These are phyloP conservation scores for Echinops telfairi DNA, from an alignment of 2,113 vertebrate genomes.

Conservation along the genomic window DNA sequence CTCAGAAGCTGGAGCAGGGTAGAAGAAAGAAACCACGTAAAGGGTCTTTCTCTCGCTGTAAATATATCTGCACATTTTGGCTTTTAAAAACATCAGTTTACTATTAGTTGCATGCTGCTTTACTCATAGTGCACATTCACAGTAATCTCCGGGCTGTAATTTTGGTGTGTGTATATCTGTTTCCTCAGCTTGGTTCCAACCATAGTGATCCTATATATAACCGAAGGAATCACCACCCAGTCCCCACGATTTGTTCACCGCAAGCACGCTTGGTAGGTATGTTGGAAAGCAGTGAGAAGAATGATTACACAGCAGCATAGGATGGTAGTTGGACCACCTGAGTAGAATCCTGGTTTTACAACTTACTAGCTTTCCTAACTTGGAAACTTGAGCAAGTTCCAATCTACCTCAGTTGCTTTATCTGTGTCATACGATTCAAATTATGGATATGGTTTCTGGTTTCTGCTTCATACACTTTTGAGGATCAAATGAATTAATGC, in stretches of 20 bases:
- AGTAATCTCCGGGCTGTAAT: constrained; percentile 48
- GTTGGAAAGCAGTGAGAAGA: neutral
- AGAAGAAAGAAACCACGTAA: constrained; percentile 34
- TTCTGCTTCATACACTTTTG: neutral
- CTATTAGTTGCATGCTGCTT: neutral
- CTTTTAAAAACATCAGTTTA: constrained; percentile 34
- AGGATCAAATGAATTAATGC: constrained; percentile 3
- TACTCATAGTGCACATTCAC: constrained; percentile 34
- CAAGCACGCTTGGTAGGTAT: too few relatives aligned
- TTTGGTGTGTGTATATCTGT: neutral
- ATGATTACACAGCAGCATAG: neutral
- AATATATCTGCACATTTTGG: constrained; percentile 18
- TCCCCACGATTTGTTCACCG: too few relatives aligned
- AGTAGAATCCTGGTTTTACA: neutral
- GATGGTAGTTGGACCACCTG: neutral
- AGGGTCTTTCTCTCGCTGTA: neutral
- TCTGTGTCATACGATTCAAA: neutral
- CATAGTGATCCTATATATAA: too few relatives aligned
- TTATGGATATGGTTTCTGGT: neutral
- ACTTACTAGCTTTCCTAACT: neutral
- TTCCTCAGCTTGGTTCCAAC: too few relatives aligned
- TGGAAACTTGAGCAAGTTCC: neutral
- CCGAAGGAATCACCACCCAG: too few relatives aligned
- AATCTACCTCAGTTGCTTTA: neutral
- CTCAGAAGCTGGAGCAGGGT: constrained; percentile 21